phyloP scores from a whole-genome alignment of 2,113 vertebrate genomes.

The Corvus hawaiiensis region DNA sequence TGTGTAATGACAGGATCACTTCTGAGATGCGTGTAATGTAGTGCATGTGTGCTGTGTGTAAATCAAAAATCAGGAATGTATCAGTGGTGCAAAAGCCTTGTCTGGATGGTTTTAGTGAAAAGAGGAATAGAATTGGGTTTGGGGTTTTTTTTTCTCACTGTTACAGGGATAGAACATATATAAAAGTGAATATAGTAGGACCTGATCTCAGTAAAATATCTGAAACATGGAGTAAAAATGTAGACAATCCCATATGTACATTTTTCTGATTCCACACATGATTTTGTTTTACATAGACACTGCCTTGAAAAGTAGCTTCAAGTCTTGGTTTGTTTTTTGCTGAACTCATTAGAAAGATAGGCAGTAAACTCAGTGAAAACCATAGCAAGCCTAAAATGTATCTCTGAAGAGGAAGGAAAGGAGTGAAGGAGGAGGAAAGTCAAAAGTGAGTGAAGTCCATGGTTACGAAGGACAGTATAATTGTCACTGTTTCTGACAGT shows the following conservation, averaged over 20 bases:
- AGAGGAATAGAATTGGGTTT: not conserved
- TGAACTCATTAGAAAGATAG: not conserved
- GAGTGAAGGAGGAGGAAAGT: not conserved
- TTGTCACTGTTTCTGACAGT: not conserved
- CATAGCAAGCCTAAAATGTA: not conserved
- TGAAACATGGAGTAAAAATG: slow-evolving; percentile 5
- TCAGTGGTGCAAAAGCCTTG: slow-evolving; percentile 83
- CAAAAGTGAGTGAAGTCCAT: not conserved
- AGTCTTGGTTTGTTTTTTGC: not conserved
- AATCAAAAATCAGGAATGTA: slow-evolving; percentile 55
- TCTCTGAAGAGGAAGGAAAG: not conserved
- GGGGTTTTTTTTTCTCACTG: slow-evolving; percentile 51
- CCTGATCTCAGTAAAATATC: not conserved
- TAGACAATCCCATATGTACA: not conserved
- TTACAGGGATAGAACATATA: slow-evolving; percentile 29
- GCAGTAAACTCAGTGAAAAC: not conserved
- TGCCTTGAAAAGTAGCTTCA: not conserved
- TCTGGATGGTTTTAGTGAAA: slow-evolving; percentile 82
- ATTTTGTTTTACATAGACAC: not conserved
- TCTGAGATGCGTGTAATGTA: slow-evolving; percentile 57
- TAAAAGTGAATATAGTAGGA: slow-evolving; percentile 1
- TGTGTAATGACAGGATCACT: slow-evolving; percentile 49
- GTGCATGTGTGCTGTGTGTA: slow-evolving; percentile 43
- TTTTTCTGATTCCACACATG: not conserved
- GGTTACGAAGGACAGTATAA: not conserved